These are phyloP conservation scores for Pseudorhiza aurosa DNA, from an alignment of 30 jellyfish, hydroid and myxozoan species.

Conservation along the genomic window DNA sequence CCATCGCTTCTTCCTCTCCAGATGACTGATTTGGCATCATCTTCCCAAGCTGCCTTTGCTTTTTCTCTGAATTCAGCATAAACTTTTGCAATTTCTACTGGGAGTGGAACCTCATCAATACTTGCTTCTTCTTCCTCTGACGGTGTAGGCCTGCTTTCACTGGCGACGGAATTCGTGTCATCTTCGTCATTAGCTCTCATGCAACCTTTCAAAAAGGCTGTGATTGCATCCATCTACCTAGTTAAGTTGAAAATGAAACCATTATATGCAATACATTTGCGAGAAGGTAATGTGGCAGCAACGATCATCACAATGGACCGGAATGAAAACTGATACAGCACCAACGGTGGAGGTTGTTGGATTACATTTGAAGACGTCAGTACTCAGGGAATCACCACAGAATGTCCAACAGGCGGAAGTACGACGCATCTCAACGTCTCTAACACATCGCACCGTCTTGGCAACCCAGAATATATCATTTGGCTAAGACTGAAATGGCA, in stretches of 20 bases:
- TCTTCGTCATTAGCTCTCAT: not conserved
- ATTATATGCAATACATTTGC: no score
- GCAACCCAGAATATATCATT: no score
- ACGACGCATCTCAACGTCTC: no score
- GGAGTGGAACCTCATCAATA: not conserved
- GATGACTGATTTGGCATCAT: slow-evolving; percentile 11
- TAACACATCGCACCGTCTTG: no score
- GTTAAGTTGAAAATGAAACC: not conserved
- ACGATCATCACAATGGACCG: no score
- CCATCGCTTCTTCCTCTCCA: slow-evolving; percentile 14
- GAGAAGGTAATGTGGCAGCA: no score
- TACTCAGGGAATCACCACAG: no score
- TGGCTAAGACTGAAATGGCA: no score
- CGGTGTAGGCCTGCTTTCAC: not conserved
- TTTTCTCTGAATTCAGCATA: slow-evolving; percentile 6
- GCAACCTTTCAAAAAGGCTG: not conserved
- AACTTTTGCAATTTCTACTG: not conserved
- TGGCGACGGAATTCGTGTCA: not conserved
- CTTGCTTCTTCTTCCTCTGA: not conserved
- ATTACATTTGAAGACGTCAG: no score
- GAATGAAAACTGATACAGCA: no score
- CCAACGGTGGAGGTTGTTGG: no score
- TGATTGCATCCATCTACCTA: slow-evolving; percentile 10
- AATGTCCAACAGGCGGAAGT: no score
- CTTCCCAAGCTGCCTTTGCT: slow-evolving; percentile 44